Evolutionary conservation across 2,888 invertebrate species (phyloP).

Genomic region (Busseola fusca): DNA sequence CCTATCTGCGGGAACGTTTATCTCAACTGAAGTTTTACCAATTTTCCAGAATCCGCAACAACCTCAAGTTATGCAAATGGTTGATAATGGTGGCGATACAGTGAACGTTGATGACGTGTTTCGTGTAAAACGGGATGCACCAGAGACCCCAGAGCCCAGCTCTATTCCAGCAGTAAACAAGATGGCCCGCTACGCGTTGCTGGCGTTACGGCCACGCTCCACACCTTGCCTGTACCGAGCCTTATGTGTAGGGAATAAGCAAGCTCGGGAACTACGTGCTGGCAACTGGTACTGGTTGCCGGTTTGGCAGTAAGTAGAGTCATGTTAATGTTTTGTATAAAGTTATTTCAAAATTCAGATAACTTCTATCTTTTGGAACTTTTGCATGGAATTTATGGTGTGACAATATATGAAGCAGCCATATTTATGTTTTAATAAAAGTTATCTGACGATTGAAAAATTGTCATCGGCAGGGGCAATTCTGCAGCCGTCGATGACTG

Average conservation of each 20-base stretch:
- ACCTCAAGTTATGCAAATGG: slow-evolving; percentile 84
- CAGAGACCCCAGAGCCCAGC: slow-evolving; percentile 65
- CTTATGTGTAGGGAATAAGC: slow-evolving; percentile 91
- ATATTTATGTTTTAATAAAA: background rate
- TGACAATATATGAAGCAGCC: background rate
- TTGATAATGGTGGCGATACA: slow-evolving; percentile 78
- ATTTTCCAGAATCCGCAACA: slow-evolving; percentile 76
- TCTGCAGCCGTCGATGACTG: no score
- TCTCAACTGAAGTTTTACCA: background rate
- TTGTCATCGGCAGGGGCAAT: no score
- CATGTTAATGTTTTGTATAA: background rate
- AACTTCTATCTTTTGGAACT: background rate
- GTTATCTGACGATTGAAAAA: no score
- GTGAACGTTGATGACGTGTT: slow-evolving; percentile 84
- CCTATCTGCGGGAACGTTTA: background rate
- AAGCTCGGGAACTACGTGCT: slow-evolving; percentile 87
- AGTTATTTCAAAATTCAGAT: no score
- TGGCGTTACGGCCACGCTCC: slow-evolving; percentile 86
- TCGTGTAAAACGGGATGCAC: slow-evolving; percentile 77
- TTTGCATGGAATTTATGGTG: background rate
- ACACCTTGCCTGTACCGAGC: slow-evolving; percentile 90
- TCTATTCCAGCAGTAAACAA: slow-evolving; percentile 85
- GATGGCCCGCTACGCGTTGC: slow-evolving; percentile 88
- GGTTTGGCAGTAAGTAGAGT: slow-evolving; percentile 91
- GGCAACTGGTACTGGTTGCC: slow-evolving; percentile 92